These are phyloP conservation scores for Sacculina carcini DNA, from an alignment of 2,888 invertebrate genomes.

Conservation along the genomic window DNA sequence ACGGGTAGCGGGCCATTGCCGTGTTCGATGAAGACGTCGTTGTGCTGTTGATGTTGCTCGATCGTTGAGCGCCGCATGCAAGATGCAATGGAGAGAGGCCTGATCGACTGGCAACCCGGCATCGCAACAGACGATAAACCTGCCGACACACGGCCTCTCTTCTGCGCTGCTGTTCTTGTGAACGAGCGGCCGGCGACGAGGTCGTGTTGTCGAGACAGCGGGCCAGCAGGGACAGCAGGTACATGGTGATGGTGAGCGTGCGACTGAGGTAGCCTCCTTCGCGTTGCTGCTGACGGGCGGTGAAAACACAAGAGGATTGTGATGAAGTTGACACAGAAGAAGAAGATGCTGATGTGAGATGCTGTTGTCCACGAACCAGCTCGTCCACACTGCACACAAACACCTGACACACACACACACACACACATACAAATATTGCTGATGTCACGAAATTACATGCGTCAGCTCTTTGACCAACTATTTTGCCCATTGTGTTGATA, in stretches of 20 bases:
- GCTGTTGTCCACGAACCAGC: background rate
- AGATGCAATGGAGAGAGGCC: slow-evolving; percentile 32
- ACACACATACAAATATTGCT: no score
- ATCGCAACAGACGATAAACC: slow-evolving; percentile 47
- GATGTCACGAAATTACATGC: no score
- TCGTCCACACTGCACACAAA: slow-evolving; percentile 2
- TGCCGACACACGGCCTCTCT: slow-evolving; percentile 32
- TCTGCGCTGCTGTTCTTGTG: no score
- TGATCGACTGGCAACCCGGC: slow-evolving; percentile 27
- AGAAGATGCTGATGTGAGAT: background rate
- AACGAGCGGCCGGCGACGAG: slow-evolving; percentile 15
- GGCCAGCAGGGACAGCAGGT: slow-evolving; percentile 49
- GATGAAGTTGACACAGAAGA: background rate
- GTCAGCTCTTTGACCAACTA: no score
- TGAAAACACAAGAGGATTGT: slow-evolving; percentile 7
- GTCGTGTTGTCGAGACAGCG: slow-evolving; percentile 22
- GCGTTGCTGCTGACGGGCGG: slow-evolving; percentile 21
- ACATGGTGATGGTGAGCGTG: slow-evolving; percentile 58
- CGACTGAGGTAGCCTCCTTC: slow-evolving; percentile 54
- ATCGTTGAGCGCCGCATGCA: slow-evolving; percentile 51
- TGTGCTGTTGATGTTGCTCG: slow-evolving; percentile 27
- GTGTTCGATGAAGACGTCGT: no score
- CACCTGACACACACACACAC: no score
- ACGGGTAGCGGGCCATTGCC: slow-evolving; percentile 38
- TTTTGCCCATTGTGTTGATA: no score